These are phyloP conservation scores for Cabera pusaria DNA, from an alignment of 2,888 invertebrate genomes.

Conservation along the genomic window DNA sequence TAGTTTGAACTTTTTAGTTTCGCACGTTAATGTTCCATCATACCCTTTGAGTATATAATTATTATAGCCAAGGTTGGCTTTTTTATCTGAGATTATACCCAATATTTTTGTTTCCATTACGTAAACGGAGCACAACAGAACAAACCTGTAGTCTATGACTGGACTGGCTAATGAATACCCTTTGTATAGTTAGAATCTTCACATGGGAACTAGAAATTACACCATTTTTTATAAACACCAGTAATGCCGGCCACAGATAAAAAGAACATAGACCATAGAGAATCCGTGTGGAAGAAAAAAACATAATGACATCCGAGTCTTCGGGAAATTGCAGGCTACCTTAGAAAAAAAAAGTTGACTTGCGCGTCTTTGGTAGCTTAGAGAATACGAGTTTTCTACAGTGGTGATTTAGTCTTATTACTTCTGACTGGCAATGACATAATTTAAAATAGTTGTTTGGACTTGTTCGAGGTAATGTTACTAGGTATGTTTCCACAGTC, in stretches of 20 bases:
- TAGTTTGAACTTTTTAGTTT: too few relatives aligned
- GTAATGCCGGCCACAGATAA: constrained; percentile 28
- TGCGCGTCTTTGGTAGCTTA: constrained; percentile 6
- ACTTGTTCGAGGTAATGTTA: too few relatives aligned
- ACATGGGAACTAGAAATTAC: constrained; percentile 26
- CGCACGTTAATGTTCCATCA: too few relatives aligned
- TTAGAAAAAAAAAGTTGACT: constrained; percentile 16
- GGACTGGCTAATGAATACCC: constrained; percentile 12
- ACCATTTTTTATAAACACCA: constrained; percentile 22
- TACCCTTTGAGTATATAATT: too few relatives aligned
- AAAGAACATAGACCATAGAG: constrained; percentile 30
- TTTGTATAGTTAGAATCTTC: constrained; percentile 15
- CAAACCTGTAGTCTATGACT: constrained; percentile 12
- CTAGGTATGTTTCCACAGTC: too few relatives aligned
- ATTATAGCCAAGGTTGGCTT: too few relatives aligned
- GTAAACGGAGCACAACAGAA: neutral
- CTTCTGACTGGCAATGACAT: too few relatives aligned
- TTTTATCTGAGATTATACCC: too few relatives aligned
- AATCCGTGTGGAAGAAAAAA: constrained; percentile 30
- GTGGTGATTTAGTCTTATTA: too few relatives aligned
- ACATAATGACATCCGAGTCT: constrained; percentile 31
- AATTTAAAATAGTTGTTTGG: too few relatives aligned
- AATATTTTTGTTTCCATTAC: too few relatives aligned
- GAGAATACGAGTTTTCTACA: too few relatives aligned
- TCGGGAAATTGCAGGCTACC: constrained; percentile 26